Conservation (phyloP, 2,797 vertebrate species). For the Muraenolepis orangiensis region DNA sequence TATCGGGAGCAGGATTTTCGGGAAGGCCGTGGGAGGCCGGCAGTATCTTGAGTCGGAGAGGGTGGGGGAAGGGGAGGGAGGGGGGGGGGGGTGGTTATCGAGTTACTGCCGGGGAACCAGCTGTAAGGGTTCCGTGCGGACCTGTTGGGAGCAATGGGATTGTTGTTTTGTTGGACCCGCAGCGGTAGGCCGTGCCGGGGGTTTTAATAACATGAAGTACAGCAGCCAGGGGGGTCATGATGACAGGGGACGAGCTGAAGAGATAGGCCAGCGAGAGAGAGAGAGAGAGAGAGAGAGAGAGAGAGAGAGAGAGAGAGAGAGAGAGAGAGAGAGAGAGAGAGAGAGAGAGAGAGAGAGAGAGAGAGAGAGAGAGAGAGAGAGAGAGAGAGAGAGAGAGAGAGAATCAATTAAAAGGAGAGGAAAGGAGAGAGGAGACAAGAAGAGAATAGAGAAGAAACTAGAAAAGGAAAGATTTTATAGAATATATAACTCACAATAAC, state of each 20-base stretch:
- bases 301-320: not conserved
- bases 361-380: slow-evolving; percentile 4
- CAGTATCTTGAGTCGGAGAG: not conserved
- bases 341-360: not conserved
- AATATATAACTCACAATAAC: too few relatives aligned
- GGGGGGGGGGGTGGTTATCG: slow-evolving; percentile 43
- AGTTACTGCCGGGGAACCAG: slow-evolving; percentile 53
- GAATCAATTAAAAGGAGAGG: not conserved
- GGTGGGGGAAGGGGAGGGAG: not conserved
- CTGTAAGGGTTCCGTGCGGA: slow-evolving; percentile 48
- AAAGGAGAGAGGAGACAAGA: not conserved
- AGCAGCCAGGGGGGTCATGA: slow-evolving; percentile 55
- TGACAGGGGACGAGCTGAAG: slow-evolving; percentile 32
- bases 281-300: not conserved
- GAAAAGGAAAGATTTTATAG: not conserved
- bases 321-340: not conserved
- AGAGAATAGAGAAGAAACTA: not conserved
- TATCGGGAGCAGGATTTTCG: not conserved
- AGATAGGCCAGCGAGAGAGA: not conserved
- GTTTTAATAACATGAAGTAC: slow-evolving; percentile 64
- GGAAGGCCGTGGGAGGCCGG: not conserved
- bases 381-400: not conserved
- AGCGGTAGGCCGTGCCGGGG: slow-evolving; percentile 41
- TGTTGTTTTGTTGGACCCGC: slow-evolving; percentile 71
- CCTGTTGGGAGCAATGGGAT: slow-evolving; percentile 44